Percentiles rank a stretch among this genome's conserved stretches.
Evolutionary conservation across 1,140 invertebrate genomes (phyloP).

Genomic region (Drosophila sucinea): DNA sequence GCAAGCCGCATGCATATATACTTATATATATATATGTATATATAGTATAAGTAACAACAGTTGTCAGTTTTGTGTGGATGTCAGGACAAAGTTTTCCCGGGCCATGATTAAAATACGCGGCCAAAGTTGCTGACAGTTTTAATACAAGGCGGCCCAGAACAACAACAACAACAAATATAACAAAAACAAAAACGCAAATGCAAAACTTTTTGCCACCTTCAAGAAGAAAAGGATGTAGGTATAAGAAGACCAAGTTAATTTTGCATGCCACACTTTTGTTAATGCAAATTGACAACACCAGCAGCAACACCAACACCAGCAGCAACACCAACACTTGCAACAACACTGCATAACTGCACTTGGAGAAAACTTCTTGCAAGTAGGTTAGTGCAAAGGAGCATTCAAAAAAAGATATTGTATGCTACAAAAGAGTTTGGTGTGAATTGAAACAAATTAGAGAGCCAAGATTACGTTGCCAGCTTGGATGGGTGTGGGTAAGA

Average conservation of each 20-base stretch:
- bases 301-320: not conserved
- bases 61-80: slow-evolving; percentile 17
- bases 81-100: slow-evolving; percentile 39
- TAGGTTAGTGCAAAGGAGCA: too few relatives aligned
- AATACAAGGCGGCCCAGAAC: slow-evolving; percentile 43
- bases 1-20: slow-evolving; percentile 29
- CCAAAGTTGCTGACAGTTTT: slow-evolving; percentile 70
- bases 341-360: slow-evolving; percentile 19
- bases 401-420: too few relatives aligned
- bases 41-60: slow-evolving; percentile 16
- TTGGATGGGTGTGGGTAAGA: too few relatives aligned
- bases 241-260: slow-evolving; percentile 51
- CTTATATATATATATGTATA: too few relatives aligned
- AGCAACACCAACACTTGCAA: not conserved
- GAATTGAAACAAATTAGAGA: too few relatives aligned
- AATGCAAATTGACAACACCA: slow-evolving; percentile 47
- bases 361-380: slow-evolving; percentile 1
- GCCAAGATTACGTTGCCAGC: too few relatives aligned
- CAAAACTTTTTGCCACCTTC: slow-evolving; percentile 33
- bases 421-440: too few relatives aligned
- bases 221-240: slow-evolving; percentile 15
- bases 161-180: not conserved
- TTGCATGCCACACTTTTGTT: slow-evolving; percentile 39
- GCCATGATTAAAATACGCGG: slow-evolving; percentile 65
- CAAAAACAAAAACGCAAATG: slow-evolving; percentile 21